Evolutionary conservation across 2,113 vertebrate genomes (phyloP).

Genomic region (Merops nubicus): DNA sequence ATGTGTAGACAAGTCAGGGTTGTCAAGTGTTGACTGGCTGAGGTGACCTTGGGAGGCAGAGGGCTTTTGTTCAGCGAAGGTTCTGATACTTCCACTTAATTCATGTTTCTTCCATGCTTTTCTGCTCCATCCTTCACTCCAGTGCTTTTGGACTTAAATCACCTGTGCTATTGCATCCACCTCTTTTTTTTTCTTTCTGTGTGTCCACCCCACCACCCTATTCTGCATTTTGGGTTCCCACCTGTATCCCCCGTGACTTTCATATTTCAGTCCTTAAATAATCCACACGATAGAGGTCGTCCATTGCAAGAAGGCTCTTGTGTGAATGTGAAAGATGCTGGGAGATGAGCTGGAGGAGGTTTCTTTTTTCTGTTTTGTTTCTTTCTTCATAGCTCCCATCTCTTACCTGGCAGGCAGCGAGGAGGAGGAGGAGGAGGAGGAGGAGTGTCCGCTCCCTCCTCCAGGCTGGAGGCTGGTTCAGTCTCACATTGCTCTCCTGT

Average conservation of each 20-base stretch:
- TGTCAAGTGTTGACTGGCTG: background rate
- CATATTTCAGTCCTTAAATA: background rate
- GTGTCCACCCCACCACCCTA: fast-evolving
- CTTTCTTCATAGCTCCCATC: background rate
- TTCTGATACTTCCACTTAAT: background rate
- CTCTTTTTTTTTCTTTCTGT: background rate
- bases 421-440: background rate
- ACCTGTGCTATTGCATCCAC: background rate
- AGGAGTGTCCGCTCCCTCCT: background rate
- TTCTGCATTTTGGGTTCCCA: background rate
- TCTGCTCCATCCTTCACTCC: background rate
- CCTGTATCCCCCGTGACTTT: background rate
- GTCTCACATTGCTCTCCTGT: background rate
- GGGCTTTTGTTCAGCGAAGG: background rate
- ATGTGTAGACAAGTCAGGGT: background rate
- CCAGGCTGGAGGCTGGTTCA: background rate
- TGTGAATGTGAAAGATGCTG: background rate
- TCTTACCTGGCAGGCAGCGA: background rate
- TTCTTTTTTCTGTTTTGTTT: background rate
- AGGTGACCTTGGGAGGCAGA: background rate
- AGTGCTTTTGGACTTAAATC: background rate
- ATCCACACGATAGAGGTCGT: background rate
- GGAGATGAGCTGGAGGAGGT: background rate
- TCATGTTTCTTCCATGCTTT: background rate
- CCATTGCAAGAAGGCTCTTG: background rate